A percentile compares a stretch with the other conserved stretches of the same genome.
These are phyloP conservation scores for Phragmatobia fuliginosa DNA, from an alignment of 2,888 invertebrate species.

Conservation along the genomic window DNA sequence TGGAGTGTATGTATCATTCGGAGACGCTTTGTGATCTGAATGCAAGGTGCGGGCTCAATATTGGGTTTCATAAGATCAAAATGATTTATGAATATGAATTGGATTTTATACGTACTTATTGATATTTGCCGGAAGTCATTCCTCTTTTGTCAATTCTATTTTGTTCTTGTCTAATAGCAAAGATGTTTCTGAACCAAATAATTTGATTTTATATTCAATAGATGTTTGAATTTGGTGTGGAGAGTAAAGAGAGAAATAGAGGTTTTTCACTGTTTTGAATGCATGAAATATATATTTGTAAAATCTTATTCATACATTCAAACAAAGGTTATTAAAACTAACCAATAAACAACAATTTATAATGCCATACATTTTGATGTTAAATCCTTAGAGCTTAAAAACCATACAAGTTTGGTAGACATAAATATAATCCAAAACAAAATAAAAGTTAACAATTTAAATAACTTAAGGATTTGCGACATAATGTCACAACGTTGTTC, in stretches of 20 bases:
- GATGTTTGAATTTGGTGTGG: not conserved
- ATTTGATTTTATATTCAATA: not conserved
- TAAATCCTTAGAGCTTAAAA: conserved; percentile 16
- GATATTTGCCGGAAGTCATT: conserved; percentile 13
- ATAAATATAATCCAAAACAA: conserved; percentile 37
- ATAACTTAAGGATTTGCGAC: conserved; percentile 59
- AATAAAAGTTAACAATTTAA: conserved; percentile 52
- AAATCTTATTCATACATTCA: too few species aligned
- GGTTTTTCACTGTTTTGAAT: too few species aligned
- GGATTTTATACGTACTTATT: conserved; percentile 16
- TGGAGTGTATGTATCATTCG: conserved; percentile 29
- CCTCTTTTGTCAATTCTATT: conserved; percentile 2
- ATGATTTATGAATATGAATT: conserved; percentile 22
- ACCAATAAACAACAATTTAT: not conserved
- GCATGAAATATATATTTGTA: too few species aligned
- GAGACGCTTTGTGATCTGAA: conserved; percentile 27
- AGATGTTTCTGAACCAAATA: not conserved
- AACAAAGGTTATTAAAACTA: too few species aligned
- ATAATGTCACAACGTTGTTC: conserved; percentile 53
- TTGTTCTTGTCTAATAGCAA: not conserved
- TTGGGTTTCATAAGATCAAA: conserved; percentile 20
- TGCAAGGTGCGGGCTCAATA: conserved; percentile 18
- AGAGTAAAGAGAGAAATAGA: too few species aligned
- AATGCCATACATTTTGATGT: not conserved
- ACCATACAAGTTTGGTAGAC: conserved; percentile 26